phyloP scores from a whole-genome alignment of 2,888 invertebrate species.

The Drosophila barbarae region DNA sequence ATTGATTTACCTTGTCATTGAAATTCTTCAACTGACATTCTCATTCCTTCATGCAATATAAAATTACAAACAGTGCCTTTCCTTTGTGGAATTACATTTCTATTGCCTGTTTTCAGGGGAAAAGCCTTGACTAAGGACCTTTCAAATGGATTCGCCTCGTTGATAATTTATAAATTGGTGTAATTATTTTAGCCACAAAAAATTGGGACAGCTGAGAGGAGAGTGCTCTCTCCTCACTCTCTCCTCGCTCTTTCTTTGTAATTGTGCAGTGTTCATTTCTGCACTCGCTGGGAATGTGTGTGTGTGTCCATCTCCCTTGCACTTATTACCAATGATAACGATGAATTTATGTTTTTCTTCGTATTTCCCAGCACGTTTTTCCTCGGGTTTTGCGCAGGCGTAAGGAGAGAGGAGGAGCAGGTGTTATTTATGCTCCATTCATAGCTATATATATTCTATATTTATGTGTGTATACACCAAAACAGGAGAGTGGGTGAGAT shows the following conservation, averaged over 20 bases:
- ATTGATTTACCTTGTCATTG: constrained; percentile 42
- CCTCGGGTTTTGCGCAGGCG: constrained; percentile 33
- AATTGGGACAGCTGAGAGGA: constrained; percentile 54
- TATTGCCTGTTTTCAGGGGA: constrained; percentile 39
- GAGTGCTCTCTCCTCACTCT: background rate
- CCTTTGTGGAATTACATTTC: constrained; percentile 14
- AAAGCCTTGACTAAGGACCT: constrained; percentile 52
- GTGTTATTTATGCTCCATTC: constrained; percentile 45
- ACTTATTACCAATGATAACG: constrained; percentile 33
- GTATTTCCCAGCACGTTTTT: constrained; percentile 38
- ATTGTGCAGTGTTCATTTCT: constrained; percentile 66
- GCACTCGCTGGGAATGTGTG: constrained; percentile 28
- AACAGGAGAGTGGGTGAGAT: constrained; percentile 10
- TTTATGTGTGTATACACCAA: constrained; percentile 63
- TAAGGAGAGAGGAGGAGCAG: constrained; percentile 36
- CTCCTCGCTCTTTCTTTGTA: constrained; percentile 1
- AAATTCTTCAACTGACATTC: constrained; percentile 20
- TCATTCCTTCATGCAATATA: constrained; percentile 17
- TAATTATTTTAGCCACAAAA: constrained; percentile 60
- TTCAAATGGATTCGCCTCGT: constrained; percentile 60
- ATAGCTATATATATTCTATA: constrained; percentile 41
- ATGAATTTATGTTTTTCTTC: constrained; percentile 33
- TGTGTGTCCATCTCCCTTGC: constrained; percentile 19
- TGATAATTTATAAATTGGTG: constrained; percentile 69
- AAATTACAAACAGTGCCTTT: constrained; percentile 4